phyloP scores from a whole-genome alignment of 1,140 invertebrate genomes.

The Sarcophaga peregrina region DNA sequence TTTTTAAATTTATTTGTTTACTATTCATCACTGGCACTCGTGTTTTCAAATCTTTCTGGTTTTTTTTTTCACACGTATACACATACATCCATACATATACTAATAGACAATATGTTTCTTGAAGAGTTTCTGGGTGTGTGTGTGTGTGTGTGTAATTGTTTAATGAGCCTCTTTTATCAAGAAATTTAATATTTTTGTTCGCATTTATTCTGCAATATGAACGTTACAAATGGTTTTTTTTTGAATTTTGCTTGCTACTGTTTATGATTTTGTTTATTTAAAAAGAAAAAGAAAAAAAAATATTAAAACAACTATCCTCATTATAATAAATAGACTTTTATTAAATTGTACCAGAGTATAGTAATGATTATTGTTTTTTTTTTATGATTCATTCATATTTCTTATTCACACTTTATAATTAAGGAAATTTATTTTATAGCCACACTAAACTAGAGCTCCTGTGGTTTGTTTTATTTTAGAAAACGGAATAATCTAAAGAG shows the following conservation, averaged over 20 bases:
- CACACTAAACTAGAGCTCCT: too few relatives aligned
- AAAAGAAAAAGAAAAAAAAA: too few relatives aligned
- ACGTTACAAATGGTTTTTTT: not conserved
- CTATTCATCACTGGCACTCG: too few relatives aligned
- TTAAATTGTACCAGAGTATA: not conserved
- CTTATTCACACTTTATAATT: not conserved
- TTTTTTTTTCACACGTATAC: not conserved
- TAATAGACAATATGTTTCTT: not conserved
- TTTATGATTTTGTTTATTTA: not conserved
- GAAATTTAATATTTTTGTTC: conserved; percentile 5
- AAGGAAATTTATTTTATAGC: not conserved
- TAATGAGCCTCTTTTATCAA: conserved; percentile 1
- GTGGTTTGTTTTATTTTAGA: too few relatives aligned
- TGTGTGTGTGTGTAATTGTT: not conserved
- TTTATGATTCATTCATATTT: conserved; percentile 12
- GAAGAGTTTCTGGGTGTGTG: not conserved
- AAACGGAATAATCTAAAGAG: too few relatives aligned
- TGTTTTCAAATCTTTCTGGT: too few relatives aligned
- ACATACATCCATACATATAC: not conserved
- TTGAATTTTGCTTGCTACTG: not conserved
- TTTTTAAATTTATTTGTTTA: too few relatives aligned
- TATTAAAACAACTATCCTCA: not conserved
- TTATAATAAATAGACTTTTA: not conserved
- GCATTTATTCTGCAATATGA: not conserved
- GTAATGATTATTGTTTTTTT: not conserved